Base-by-base conservation (phyloP, 2,888 invertebrate species). In the Sisyra terminalis region DNA sequence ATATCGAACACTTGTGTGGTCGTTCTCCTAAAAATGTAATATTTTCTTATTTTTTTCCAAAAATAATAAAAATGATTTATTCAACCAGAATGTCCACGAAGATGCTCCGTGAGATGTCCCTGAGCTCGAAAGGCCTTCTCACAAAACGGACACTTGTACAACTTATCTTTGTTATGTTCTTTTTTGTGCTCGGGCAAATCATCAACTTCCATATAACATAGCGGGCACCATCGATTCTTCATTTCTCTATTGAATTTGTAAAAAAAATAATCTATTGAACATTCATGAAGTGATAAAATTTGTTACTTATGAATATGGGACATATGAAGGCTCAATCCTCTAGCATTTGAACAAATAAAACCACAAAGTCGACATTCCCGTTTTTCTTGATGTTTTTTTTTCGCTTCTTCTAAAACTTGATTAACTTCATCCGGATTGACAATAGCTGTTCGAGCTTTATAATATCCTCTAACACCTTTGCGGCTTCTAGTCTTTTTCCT, bases 321-420 rank as follows among this genome's bases (percentile, higher is more conserved):
- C 47, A 59, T 52, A 40, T 59, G 59, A 5, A 53, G 44, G 10
- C 55, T 54, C 13, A 59, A 47, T 4, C 55, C 53, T 30, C 55
- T 48, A 24, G 48, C 36, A 42, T 45, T 47, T 2, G 42, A 42
- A 6, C 45, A 41, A 18, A 46, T 46, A 45, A 56, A 57, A 8
- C 48, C 50, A 46, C 58, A 58, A 17, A 51, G 44, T 13, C 50
- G 49, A 42, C 57, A 58, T 29, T 51, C 50, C 4, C 47, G 48
- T 37, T 50, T 50, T 43, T 45, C 48, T 32, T 46, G 49, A 43
- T 50, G 47, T 29, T 49, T 51, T 35, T 48, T 48, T 31, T 48
- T 48, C 9, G 46, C 45, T 36, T 49, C 46, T 4, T 48, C 47
- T 17, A 57, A 54, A n/a, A 51, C 52, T 45, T 49, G 45, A 6